These are phyloP conservation scores for Saccopteryx bilineata DNA, from an alignment of 2,113 vertebrate species.

Conservation along the genomic window DNA sequence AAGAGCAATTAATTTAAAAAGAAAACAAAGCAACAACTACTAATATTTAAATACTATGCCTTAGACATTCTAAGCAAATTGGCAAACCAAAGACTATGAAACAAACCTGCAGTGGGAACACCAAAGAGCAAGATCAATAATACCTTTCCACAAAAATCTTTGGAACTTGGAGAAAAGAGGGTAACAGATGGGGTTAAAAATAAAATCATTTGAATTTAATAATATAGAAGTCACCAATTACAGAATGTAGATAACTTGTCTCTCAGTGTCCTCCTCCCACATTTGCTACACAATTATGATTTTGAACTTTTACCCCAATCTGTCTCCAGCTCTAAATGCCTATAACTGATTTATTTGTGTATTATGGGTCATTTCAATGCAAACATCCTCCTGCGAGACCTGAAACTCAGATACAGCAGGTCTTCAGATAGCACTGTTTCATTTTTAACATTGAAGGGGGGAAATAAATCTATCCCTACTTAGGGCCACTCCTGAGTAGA, in stretches of 20 bases:
- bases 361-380: background rate
- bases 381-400: background rate
- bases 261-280: background rate
- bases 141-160: background rate
- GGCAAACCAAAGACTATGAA: background rate
- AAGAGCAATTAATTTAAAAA: background rate
- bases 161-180: background rate
- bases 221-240: background rate
- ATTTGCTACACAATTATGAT: background rate
- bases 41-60: background rate
- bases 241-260: background rate
- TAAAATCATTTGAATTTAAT: constrained; percentile 17
- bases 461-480: no score
- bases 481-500: background rate
- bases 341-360: background rate
- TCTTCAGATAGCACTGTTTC: background rate
- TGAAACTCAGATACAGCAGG: background rate
- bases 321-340: background rate
- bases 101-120: constrained; percentile 1
- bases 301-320: background rate
- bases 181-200: background rate
- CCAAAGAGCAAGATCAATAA: background rate
- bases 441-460: background rate
- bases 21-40: background rate
- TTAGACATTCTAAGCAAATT: constrained; percentile 30